phyloP scores from a whole-genome alignment of 2,797 vertebrate species.

The Lepus townsendii region DNA sequence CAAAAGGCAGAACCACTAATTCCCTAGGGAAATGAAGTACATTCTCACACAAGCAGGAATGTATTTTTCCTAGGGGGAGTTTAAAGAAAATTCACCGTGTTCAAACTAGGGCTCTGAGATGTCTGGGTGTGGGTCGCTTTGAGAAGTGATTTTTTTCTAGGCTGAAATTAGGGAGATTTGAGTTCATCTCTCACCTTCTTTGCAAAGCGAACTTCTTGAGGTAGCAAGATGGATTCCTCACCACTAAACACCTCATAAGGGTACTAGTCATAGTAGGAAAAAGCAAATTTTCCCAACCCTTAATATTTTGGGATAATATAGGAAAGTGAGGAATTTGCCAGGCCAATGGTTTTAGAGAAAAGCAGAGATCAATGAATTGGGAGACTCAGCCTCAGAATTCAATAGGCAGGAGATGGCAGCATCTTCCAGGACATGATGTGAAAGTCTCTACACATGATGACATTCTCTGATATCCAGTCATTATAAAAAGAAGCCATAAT shows the following conservation, averaged over 20 bases:
- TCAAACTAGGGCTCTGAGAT: constrained; percentile 2
- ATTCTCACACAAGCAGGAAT: background rate
- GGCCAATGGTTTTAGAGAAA: background rate
- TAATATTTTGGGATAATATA: background rate
- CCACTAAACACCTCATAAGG: background rate
- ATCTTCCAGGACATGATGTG: background rate
- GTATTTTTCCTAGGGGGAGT: background rate
- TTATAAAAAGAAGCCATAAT: no score
- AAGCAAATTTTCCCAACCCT: background rate
- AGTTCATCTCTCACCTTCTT: constrained; percentile 59
- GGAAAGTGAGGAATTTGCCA: background rate
- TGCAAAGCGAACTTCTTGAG: constrained; percentile 28
- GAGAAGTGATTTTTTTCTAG: constrained; percentile 52
- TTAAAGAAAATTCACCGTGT: constrained; percentile 7
- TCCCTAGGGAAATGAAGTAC: constrained; percentile 7
- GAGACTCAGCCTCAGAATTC: background rate
- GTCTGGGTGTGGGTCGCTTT: constrained; percentile 31
- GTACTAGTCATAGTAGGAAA: background rate
- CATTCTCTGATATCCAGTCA: background rate
- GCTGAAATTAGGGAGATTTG: constrained; percentile 27
- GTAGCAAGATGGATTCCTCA: background rate
- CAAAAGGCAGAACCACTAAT: background rate
- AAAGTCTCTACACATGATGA: background rate
- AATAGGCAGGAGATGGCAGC: background rate
- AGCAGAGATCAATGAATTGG: background rate